Evolutionary conservation across 2,797 vertebrate genomes (phyloP), one percentile per base, ranked within the genome.

Genomic region (Enteromius argenteus): DNA sequence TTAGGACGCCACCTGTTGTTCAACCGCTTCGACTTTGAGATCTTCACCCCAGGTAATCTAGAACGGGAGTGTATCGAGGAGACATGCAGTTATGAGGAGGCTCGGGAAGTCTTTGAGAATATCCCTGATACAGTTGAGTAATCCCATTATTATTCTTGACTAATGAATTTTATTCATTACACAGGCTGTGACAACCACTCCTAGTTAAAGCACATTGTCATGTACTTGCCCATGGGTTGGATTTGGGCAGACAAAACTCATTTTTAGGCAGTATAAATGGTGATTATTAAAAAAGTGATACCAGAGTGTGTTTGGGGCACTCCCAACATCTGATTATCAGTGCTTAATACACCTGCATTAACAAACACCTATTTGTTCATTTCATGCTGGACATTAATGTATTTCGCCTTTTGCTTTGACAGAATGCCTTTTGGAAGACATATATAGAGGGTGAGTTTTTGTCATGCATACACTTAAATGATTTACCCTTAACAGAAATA

Each of bases 1-100:
- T 93, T 98, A 74, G 94, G 93, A 88, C 97, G 98, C 77, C 97
- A 87, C 68, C 96, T 99, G 84, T 92, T 98, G 73, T 94, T 95
- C 87, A 99, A 99, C 89, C 96, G 96, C 85, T 98, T 99, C 89
- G 98, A 99, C 90, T 96, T 98, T 90, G 98, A 99, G 92, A 92
- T 96, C 32, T 96, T 99, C 86, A 95, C 96, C 14, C 94, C 91
- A 0, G 97, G 97, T 15, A 94, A 98, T 90, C 89, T 99, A 89
- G 98, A 99, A 84, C 96, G 98, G 82, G 98, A 99, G 85, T 99
- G 98, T 86, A 17, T 21, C 0, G 98, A 99, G 92, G 98, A 99
- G 81, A 60, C 95, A 2, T 99, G 98, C 89, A 97, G 91, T 89
- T 99, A 97, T 7, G 98, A 99, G 89, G 98, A 99, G 90, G 97